A percentile compares a stretch with the other conserved stretches of the same genome.
phyloP scores from a whole-genome alignment of 2,888 invertebrate genomes.

The Hesperia comma region DNA sequence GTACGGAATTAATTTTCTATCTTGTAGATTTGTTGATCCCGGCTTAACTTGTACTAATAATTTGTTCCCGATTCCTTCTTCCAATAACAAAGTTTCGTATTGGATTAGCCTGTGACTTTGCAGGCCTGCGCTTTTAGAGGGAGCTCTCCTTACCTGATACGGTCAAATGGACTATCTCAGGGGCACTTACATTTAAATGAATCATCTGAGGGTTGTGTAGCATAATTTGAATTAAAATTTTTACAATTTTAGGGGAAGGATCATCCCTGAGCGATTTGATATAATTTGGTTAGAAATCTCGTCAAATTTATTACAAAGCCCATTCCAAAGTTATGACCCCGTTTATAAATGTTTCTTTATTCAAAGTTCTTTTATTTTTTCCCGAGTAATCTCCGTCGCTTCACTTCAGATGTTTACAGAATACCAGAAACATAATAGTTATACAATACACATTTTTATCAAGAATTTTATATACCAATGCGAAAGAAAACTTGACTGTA shows the following conservation, averaged over 20 bases:
- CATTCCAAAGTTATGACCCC: too few species aligned
- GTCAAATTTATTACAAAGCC: too few species aligned
- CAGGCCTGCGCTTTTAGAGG: constrained; percentile 22
- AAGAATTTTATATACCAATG: too few species aligned
- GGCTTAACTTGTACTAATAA: constrained; percentile 46
- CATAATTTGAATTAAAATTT: too few species aligned
- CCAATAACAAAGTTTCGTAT: constrained; percentile 51
- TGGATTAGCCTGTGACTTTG: constrained; percentile 43
- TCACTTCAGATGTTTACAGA: too few species aligned
- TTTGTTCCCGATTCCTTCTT: constrained; percentile 40
- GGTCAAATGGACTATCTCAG: constrained; percentile 34
- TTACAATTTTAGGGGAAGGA: too few species aligned
- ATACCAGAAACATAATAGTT: too few species aligned
- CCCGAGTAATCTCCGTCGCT: background rate
- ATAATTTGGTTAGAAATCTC: too few species aligned
- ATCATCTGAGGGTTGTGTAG: background rate
- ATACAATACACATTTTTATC: too few species aligned
- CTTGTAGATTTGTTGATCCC: constrained; percentile 45
- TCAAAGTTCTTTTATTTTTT: background rate
- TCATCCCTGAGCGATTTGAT: too few species aligned
- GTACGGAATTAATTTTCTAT: constrained; percentile 14
- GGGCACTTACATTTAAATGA: constrained; percentile 12
- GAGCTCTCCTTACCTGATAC: constrained; percentile 40
- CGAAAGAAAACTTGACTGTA: too few species aligned
- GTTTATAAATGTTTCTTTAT: too few species aligned